These are phyloP conservation scores for Andrena trimmerana DNA, from an alignment of 2,888 invertebrate species.

Conservation along the genomic window DNA sequence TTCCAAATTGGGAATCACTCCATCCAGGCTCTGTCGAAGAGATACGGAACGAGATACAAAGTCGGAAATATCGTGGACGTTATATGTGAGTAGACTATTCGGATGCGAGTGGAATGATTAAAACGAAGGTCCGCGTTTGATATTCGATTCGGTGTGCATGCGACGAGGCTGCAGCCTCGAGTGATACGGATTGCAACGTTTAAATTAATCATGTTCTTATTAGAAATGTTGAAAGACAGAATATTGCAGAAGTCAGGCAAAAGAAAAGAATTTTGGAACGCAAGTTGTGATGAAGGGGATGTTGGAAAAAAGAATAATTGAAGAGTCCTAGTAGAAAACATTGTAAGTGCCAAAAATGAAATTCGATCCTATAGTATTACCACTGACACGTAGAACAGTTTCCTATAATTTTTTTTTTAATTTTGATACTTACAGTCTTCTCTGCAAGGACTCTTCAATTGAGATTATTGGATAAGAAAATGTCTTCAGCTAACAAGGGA, in stretches of 20 bases:
- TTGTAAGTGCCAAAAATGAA: too few species aligned
- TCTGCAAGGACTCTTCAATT: too few species aligned
- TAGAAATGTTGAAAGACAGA: not conserved
- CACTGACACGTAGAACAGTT: too few species aligned
- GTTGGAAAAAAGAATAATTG: too few species aligned
- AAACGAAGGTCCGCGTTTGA: conserved; percentile 13
- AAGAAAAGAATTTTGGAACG: too few species aligned
- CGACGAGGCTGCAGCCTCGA: conserved; percentile 7
- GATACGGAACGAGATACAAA: conserved; percentile 87
- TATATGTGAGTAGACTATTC: conserved; percentile 85
- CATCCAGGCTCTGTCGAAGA: conserved; percentile 86
- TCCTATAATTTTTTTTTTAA: too few species aligned
- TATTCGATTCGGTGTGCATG: conserved; percentile 13
- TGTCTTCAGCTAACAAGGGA: too few species aligned
- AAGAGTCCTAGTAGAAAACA: too few species aligned
- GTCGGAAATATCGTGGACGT: conserved; percentile 88
- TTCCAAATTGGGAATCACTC: conserved; percentile 86
- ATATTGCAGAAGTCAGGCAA: not conserved
- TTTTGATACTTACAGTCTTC: too few species aligned
- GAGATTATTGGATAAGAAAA: too few species aligned
- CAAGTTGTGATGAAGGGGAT: too few species aligned
- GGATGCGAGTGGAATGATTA: not conserved
- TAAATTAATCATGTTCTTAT: not conserved
- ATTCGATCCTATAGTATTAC: too few species aligned
- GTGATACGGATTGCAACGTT: not conserved